Base-by-base conservation (phyloP, 2,797 vertebrate genomes). In the Telmatherina bonti region DNA sequence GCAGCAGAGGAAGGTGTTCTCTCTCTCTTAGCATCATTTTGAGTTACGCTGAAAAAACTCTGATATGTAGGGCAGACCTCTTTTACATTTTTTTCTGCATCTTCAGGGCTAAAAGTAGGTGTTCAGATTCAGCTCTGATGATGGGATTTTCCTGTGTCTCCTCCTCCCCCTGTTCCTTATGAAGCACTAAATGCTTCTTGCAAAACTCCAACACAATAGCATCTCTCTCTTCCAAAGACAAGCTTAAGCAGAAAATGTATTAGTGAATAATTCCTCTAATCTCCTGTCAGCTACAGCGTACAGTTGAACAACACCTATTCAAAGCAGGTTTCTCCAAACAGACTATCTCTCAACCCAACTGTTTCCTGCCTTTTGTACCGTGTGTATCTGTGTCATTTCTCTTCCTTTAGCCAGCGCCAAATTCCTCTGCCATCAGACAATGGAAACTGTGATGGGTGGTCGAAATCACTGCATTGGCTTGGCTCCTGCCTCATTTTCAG, bases 1-100 rank as follows among this genome's bases (percentile, higher is more conserved):
- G 66, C 68, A 16, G 71, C 60, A 74, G 69, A 83, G 59, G 57
- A 72, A 80, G 63, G 68, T 56, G 61, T 12, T 41, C 62, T 76
- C 70, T 73, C 80, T 62, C 62, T 76, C 43, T 31, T 31, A n/a
- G 76, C 75, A 74, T 74, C 69, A 72, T 77, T 85, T 77, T 41
- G 33, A 89, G 82, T 65, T 72, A 78, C 79, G 49, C 43, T 55
- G 62, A 51, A 76, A 78, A 72, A 82, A 85, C 72, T 85, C 61
- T 13, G 70, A 80, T 89, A 92, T 93, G 88, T 92, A 90, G 89
- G 88, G 71, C 90, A 91, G 85, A 75, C 75, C 81, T 88, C 67
- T 59, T 82, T 83, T 87, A 70, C 75, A 78, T 69, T 77, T 72
- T 53, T 55, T 38, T 53, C 66, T 66, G 73, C 63, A 68, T 84